Conservation (phyloP, 2,797 vertebrate species). For the Numenius phaeopus region DNA sequence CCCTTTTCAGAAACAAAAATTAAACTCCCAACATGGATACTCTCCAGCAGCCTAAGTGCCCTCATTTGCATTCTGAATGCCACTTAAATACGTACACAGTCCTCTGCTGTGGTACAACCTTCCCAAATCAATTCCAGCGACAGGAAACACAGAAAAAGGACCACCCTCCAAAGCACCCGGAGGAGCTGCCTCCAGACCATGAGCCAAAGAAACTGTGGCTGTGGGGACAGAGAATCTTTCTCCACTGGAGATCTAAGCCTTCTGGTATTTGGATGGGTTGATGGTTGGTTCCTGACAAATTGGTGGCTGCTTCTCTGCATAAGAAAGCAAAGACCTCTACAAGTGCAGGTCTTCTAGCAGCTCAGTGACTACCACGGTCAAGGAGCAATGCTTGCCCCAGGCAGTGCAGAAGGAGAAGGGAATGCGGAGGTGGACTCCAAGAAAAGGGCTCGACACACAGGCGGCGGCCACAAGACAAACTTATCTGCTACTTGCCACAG, state of each 20-base stretch:
- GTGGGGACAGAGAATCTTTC: background rate
- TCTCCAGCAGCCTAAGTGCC: background rate
- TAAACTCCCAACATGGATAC: background rate
- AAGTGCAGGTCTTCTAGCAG: rapidly evolving
- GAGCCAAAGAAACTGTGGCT: rapidly evolving
- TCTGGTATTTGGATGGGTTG: background rate
- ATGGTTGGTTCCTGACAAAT: rapidly evolving
- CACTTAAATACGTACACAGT: background rate
- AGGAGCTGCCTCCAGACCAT: background rate
- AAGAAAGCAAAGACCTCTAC: no score
- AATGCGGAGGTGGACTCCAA: rapidly evolving
- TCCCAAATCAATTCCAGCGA: rapidly evolving
- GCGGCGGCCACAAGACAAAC: background rate
- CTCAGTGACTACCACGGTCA: rapidly evolving
- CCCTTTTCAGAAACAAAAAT: background rate
- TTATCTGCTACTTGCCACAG: background rate
- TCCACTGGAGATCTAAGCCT: background rate
- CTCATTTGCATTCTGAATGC: background rate
- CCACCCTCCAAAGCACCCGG: rapidly evolving
- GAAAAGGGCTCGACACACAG: background rate
- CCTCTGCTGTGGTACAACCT: background rate
- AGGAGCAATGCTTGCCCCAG: rapidly evolving
- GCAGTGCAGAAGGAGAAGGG: background rate
- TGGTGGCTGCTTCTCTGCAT: background rate
- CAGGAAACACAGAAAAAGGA: background rate